Evolutionary conservation across 1,140 invertebrate genomes (phyloP).

Genomic region (Drosophila funebris): DNA sequence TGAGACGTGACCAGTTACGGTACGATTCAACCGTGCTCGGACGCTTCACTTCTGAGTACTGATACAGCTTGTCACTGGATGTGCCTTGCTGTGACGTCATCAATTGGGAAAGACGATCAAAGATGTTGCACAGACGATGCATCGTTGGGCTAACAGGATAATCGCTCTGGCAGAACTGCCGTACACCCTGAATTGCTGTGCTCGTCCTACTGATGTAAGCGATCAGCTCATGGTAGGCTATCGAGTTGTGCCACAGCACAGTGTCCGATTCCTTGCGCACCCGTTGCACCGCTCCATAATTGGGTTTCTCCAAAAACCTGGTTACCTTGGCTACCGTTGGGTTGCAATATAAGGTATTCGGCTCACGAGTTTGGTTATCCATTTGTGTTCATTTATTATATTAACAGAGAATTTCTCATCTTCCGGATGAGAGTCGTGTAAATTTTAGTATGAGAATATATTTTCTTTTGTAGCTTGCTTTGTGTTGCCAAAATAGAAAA

Average conservation of each 20-base stretch:
- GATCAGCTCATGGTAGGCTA: conserved; percentile 39
- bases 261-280: conserved; percentile 19
- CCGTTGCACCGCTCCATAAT: conserved; percentile 2
- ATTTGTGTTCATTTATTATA: not conserved
- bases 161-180: not conserved
- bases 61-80: not conserved
- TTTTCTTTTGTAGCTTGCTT: no score
- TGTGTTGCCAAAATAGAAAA: no score
- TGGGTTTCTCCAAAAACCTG: conserved; percentile 2
- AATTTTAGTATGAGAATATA: no score
- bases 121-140: conserved; percentile 22
- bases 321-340: not conserved
- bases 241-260: conserved; percentile 26
- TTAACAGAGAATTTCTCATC: no score
- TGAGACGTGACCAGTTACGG: conserved; percentile 36
- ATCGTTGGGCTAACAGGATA: conserved; percentile 43
- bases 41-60: not conserved
- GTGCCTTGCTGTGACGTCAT: not conserved
- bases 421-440: no score
- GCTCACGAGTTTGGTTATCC: not conserved
- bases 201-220: conserved; percentile 46
- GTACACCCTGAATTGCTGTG: conserved; percentile 47
- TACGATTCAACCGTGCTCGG: conserved; percentile 4
- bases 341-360: not conserved
- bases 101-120: conserved; percentile 21